Base-by-base conservation (phyloP, 1,140 invertebrate genomes). In the Hyposmocoma kahamanoa region DNA sequence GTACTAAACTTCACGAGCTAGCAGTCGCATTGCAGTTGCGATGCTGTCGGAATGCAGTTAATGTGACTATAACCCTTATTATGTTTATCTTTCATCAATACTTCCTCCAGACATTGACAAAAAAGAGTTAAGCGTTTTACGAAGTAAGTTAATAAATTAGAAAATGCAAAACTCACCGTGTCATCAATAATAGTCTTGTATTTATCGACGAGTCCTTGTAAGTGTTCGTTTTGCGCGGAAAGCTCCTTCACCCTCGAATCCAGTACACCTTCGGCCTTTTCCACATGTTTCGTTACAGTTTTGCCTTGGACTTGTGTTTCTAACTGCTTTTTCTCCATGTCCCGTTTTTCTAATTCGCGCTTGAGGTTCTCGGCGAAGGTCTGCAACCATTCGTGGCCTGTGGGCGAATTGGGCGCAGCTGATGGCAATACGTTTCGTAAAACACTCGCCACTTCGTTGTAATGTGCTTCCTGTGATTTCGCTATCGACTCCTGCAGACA, bases 161-260 rank as follows among this genome's bases (percentile, higher is more conserved):
- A n/a, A n/a, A n/a, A n/a, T n/a, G n/a, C n/a, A n/a, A n/a, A n/a
- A 84, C 87, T 82, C 84, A 94, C 93, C 58, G 93, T 94, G 62
- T 94, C 92, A 38, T 90, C 89, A 53, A 95, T 92, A 50, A 94
- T 90, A 67, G 84, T 89, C 66, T 94, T 91, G 62, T 94, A 94
- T 74, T 94, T 90, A 26, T 89, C 87, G 20, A 93, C 89, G 68
- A 91, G 87, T 13, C 80, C 73, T 60, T 92, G 90, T 50, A 94
- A 75, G 54, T 90, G 88, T 65, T 87, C 86, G 65, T 92, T 92
- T 72, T 92, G 82, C 50, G 64, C 58, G 43, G 60, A 36, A 32
- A 88, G 56, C 13, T 87, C 82, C n/a, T 56, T 56, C 4, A 77
- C 41, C 11, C 69, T 53, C 13, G 59, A 66, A 28, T 72, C 62